Base-by-base conservation (phyloP, 2,888 invertebrate genomes). In the Cantharis rufa region DNA sequence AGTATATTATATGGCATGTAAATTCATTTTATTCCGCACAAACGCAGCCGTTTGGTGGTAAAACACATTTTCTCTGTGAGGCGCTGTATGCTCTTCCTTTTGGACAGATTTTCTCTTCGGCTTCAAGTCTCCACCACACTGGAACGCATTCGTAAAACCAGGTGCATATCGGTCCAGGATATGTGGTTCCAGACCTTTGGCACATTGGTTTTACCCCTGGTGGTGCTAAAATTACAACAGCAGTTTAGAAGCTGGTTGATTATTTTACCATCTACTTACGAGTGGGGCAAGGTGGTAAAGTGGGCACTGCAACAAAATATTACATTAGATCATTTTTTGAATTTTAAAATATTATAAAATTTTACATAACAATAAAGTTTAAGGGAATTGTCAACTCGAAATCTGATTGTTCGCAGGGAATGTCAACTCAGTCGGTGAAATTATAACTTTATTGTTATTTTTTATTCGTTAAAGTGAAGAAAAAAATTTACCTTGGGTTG, bases 141-240 rank as follows among this genome's bases (percentile, higher is more conserved):
- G 70, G 48, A 3, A 78, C 24, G 32, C 80, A 80, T 63, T 77
- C 70, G 16, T 76, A 80, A 71, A 76, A 80, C 28, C 48, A 69
- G 2, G 15, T 70, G 21, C 80, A 80, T 7, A 13, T 21, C 10
- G 78, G 63, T 16, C 74, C 80, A 13, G 78, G 77, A 16, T 69
- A 62, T 0, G 16, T 15, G 5, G 16, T 18, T 10, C 75, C 75
- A 27, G 15, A 10, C 13, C 2, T 24, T n/a, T 28, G 68, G 63
- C 80, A 78, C 10, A 3, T 13, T 2, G 80, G 80, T 63, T 48
- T 27, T 11, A 1, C 10, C 0, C 21, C 18, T 1, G 61, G 27
- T 5, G 66, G 61, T 27, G 75, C 75, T 75, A 28, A 27, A 68
- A 72, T 15, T 24, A 61, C 13, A 4, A 15, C 16, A 48, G 9